A percentile compares a stretch with the other conserved stretches of the same genome.
Evolutionary conservation across 2,888 invertebrate species (phyloP).

Genomic region (Nectonema munidae): DNA sequence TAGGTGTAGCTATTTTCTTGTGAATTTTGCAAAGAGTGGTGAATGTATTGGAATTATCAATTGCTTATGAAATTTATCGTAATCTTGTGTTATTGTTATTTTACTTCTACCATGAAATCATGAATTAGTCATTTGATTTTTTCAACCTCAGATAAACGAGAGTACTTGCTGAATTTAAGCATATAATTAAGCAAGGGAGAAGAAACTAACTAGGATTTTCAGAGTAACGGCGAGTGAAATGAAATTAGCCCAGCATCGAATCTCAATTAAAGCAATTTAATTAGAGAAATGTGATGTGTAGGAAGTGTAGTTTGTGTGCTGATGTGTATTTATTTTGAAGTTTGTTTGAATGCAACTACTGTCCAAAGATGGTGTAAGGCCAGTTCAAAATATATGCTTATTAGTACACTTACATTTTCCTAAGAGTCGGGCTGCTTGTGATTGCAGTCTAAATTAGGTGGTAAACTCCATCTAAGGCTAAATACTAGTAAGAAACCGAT

Average conservation of each 20-base stretch:
- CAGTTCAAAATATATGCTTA: constrained; percentile 20
- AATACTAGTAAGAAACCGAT: constrained; percentile 34
- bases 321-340: constrained; percentile 15
- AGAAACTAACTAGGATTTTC: constrained; percentile 34
- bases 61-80: too few species aligned
- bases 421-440: constrained; percentile 32
- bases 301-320: constrained; percentile 20
- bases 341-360: constrained; percentile 19
- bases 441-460: constrained; percentile 32
- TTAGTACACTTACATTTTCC: constrained; percentile 20
- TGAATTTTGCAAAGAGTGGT: too few species aligned
- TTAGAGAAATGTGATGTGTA: constrained; percentile 29
- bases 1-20: too few species aligned
- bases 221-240: constrained; percentile 34
- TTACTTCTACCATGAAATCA: too few species aligned
- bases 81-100: too few species aligned
- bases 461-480: constrained; percentile 31
- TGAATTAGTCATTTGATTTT: neutral
- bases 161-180: constrained; percentile 31
- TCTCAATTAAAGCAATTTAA: constrained; percentile 23
- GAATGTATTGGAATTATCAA: too few species aligned
- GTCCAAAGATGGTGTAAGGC: constrained; percentile 24
- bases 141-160: constrained; percentile 23
- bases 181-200: constrained; percentile 38
- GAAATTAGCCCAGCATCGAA: constrained; percentile 33